These are phyloP conservation scores for Fundulus diaphanus DNA, from an alignment of 2,797 vertebrate genomes.

Conservation along the genomic window DNA sequence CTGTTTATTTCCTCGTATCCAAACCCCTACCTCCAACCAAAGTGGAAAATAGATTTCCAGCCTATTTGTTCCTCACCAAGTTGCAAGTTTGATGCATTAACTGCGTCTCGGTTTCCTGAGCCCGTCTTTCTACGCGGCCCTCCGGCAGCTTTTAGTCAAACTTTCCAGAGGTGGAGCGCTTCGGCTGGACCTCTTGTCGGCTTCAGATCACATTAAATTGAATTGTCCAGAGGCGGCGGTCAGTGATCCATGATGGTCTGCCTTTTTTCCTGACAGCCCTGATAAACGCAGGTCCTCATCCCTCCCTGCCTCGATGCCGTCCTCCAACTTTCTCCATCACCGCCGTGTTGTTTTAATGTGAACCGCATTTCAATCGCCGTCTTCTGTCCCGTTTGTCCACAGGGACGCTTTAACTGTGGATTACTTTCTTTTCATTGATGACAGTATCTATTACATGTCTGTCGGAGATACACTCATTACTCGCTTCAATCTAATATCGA, in stretches of 20 bases:
- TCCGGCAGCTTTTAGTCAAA: constrained; percentile 30
- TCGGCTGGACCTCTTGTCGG: constrained; percentile 40
- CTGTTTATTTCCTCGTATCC: constrained; percentile 31
- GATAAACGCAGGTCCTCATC: constrained; percentile 69
- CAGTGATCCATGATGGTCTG: constrained; percentile 62
- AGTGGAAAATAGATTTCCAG: constrained; percentile 6
- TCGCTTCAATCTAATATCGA: too few relatives aligned
- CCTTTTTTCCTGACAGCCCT: constrained; percentile 58
- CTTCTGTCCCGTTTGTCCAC: not conserved
- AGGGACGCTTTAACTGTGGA: not conserved
- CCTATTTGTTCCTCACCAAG: constrained; percentile 13
- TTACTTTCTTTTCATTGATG: not conserved
- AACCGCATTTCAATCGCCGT: constrained; percentile 22
- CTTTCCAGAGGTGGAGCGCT: constrained; percentile 40
- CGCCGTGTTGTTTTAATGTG: constrained; percentile 3
- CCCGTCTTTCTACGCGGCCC: constrained; percentile 14
- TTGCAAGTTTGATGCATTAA: not conserved
- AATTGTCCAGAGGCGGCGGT: constrained; percentile 57
- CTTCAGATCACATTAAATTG: constrained; percentile 61
- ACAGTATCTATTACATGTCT: too few relatives aligned
- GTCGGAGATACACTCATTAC: too few relatives aligned
- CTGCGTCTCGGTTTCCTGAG: not conserved
- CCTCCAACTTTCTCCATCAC: constrained; percentile 31
- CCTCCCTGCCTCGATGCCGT: constrained; percentile 26
- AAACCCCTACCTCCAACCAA: constrained; percentile 12